Base-by-base conservation (phyloP, 2,797 vertebrate genomes). In the Varecia variegata region DNA sequence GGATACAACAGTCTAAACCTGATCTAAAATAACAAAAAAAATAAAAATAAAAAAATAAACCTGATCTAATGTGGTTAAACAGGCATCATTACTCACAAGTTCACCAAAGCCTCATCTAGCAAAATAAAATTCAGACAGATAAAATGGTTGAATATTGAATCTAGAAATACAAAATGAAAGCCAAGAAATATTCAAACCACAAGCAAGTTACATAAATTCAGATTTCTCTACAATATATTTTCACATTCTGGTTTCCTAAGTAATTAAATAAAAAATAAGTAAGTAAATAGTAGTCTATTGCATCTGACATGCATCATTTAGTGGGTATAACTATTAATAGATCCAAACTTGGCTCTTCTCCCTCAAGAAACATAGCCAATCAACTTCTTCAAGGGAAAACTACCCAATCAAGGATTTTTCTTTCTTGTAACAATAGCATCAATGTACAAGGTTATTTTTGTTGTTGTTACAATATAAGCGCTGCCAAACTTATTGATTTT, bases 361-460 rank as follows among this genome's bases (percentile, higher is more conserved):
- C 76, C 71, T 96, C 93, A 98, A 97, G 93, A 98, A 98, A 90
- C 0, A 1, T 0, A 93, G 82, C 86, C 87, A 94, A 35, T 76
- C 56, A 93, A 50, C 1, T 83, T 97, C 77, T 95, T 95, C 93
- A 96, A 94, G 79, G 94, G 97, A 94, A 98, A 96, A 97, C 92
- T 82, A 94, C 81, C 83, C 95, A 97, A 97, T 47, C 18, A 97
- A 97, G 97, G 80, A 54, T 95, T 95, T 97, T 98, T 93, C 90
- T 96, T 97, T 94, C 87, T 95, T 73, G 3, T 32, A 97, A 70
- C 47, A 98, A 97, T 8, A 97, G 76, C n/a, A 90, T 96, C 97
- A 97, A 43, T 97, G 92, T 43, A 56, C 89, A 88, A 98, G 88
- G 58, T 89, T 67, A 82, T 96, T 93, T 54, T 83, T 94, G 54